Conservation (phyloP, 1,140 invertebrate species). For the Leptinotarsa lineolata region DNA sequence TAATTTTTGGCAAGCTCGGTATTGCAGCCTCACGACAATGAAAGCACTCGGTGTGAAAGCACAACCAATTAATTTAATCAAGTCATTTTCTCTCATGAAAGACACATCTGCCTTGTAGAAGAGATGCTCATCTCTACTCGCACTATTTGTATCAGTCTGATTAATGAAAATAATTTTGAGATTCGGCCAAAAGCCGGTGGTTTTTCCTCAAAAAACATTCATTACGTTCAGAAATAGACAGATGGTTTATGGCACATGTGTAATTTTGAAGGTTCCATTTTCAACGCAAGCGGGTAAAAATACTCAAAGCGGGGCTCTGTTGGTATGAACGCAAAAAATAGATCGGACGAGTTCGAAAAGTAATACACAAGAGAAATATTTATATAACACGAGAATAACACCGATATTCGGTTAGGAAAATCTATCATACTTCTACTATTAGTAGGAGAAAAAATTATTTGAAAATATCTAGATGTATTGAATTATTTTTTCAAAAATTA, state of each 20-base stretch:
- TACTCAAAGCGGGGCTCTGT: background rate
- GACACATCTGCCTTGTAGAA: slow-evolving; percentile 5
- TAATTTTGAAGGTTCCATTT: slow-evolving; percentile 11
- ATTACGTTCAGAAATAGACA: slow-evolving; percentile 14
- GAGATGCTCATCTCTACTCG: background rate
- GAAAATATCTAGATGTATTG: no score
- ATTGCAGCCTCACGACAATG: background rate
- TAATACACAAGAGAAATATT: background rate
- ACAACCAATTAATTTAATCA: background rate
- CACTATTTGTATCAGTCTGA: slow-evolving; percentile 11
- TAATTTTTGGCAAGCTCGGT: no score
- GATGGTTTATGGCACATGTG: slow-evolving; percentile 12
- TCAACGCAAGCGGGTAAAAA: slow-evolving; percentile 18
- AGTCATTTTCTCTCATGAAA: background rate
- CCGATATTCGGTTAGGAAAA: no score
- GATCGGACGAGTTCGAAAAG: background rate
- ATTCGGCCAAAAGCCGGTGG: slow-evolving; percentile 11
- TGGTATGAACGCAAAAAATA: background rate
- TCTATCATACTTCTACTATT: no score
- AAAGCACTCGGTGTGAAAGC: background rate
- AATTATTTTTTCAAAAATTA: no score
- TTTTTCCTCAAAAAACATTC: slow-evolving; percentile 13
- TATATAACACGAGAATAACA: no score
- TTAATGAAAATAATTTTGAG: slow-evolving; percentile 22
- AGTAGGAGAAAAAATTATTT: no score